Evolutionary conservation across 2,888 invertebrate species (phyloP), one percentile per base, ranked within the genome.

Genomic region (Ichneumon xanthorius): DNA sequence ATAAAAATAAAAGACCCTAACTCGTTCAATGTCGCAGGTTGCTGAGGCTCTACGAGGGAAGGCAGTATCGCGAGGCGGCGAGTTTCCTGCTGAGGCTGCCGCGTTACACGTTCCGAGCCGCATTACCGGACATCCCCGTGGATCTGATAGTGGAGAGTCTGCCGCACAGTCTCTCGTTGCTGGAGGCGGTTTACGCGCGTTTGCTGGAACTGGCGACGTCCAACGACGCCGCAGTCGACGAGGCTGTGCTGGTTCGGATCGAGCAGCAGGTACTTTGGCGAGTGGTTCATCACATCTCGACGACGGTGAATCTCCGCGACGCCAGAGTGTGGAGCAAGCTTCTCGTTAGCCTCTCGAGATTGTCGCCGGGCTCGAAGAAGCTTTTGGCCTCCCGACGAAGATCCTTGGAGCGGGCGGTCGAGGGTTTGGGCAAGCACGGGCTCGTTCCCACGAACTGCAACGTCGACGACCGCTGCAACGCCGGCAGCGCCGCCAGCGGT

Each of bases 1-100:
- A 58, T 11, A 26, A 58, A 58, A 58, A 30, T n/a, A 6, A 30
- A 61, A 14, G 19, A 22, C 1, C 11, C 11, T 22, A 19, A 55
- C 22, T 11, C 30, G 30, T 11, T 75, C 33, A 5, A 76, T 67
- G 4, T 19, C 67, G 50, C 88, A 93, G 94, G 88, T 94, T 98
- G 88, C 95, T 98, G 92, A 95, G 98, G 77, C 94, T 98, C 89
- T 97, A 98, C 89, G 98, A 98, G 93, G 98, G 98, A 9, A 95
- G 97, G 40, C 98, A 98, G 94, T 98, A 97, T 93, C 95, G 97
- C n/a, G 98, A 98, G 92, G 98, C 98, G 6, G 98, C 98, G 0
- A 96, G 97, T 63, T 97, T 98, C 82, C 95, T 99, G 86, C 96
- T 97, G 65, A 95, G 97, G 63, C 95, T 98, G 22, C 97, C 97